These are phyloP conservation scores for Crocidura indochinensis DNA, from an alignment of 2,797 vertebrate genomes.

Conservation along the genomic window DNA sequence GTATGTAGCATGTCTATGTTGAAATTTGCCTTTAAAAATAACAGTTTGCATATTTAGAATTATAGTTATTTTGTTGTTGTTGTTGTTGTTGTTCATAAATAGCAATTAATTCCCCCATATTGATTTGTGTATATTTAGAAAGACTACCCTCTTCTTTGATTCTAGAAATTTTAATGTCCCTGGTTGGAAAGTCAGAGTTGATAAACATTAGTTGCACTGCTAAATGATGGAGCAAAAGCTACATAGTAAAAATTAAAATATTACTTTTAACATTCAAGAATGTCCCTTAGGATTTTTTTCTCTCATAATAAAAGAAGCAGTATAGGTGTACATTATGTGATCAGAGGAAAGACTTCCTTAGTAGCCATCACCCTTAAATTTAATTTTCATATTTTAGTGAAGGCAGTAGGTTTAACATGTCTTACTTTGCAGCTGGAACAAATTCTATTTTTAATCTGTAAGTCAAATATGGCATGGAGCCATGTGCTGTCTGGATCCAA, in stretches of 20 bases:
- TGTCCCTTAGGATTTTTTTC: conserved; percentile 41
- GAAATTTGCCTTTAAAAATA: conserved; percentile 50
- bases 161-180: conserved; percentile 59
- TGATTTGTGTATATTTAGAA: conserved; percentile 43
- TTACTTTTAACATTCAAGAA: conserved; percentile 32
- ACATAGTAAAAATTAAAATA: neutral
- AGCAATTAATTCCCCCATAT: conserved; percentile 33
- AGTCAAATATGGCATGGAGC: conserved; percentile 73
- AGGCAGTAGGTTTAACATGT: conserved; percentile 46
- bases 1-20: neutral
- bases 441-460: conserved; percentile 84
- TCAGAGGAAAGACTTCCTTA: conserved; percentile 4
- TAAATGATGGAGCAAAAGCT: conserved; percentile 39
- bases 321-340: neutral
- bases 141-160: conserved; percentile 57
- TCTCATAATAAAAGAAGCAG: neutral
- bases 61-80: too few species aligned
- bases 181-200: conserved; percentile 66
- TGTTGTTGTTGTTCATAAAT: conserved; percentile 25
- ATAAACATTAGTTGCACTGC: conserved; percentile 49
- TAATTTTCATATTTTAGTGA: conserved; percentile 71
- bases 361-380: conserved; percentile 46
- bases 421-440: conserved; percentile 78
- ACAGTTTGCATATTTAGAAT: conserved; percentile 37
- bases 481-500: conserved; percentile 56